Evolutionary conservation across 30 jellyfish, hydroid and myxozoan species (phyloP), one percentile per base, ranked within the genome.

Genomic region (Catostylus mosaicus): DNA sequence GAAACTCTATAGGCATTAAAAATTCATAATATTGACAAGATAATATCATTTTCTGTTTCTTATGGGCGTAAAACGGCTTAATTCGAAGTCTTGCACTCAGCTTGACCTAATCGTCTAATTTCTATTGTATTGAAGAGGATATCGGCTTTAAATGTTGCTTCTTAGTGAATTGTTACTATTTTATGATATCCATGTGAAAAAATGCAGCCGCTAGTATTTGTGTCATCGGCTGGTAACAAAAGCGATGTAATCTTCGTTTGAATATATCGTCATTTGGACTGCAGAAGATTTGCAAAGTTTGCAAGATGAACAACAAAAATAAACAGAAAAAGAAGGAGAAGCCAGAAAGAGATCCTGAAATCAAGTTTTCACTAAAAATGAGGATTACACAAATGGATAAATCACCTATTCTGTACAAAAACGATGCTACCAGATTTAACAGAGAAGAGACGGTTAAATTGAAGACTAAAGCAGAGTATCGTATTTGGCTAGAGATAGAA

Each of bases 401-500:
- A 18, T 47, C 91, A 19, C 68, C 89, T 11, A 96, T 86, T 14
- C 35, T 40, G 52, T 91, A 47, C 76, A 91, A 91, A 52, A 80
- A 24, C 40, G 98, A 91, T 47, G 95, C 92, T 5, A 90, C 81
- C 30, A 84, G 98, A 32, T 91, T 91, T 61, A 36, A 80, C 24
- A 35, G 38, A 24, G 75, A 43, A 30, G 93, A 91, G 19, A 60
- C 89, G 0, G 48, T 91, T n/a, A 91, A 91, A 56, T 81, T 91
- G 29, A 68, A 51, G 30, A 45, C 81, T 27, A 84, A 70, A 48
- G 67, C 75, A 4, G 57, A 66, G 52, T 91, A 91, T 85, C 66
- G 50, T 20, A 73, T 91, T 7, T 37, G 69, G 30, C 29, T 91
- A 62, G 95, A 91, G 30, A 61, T 80, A 12, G 85, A 73, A 18